Evolutionary conservation across 2,888 invertebrate species (phyloP), one percentile per base, ranked within the genome.

Genomic region (Acronicta aceris): DNA sequence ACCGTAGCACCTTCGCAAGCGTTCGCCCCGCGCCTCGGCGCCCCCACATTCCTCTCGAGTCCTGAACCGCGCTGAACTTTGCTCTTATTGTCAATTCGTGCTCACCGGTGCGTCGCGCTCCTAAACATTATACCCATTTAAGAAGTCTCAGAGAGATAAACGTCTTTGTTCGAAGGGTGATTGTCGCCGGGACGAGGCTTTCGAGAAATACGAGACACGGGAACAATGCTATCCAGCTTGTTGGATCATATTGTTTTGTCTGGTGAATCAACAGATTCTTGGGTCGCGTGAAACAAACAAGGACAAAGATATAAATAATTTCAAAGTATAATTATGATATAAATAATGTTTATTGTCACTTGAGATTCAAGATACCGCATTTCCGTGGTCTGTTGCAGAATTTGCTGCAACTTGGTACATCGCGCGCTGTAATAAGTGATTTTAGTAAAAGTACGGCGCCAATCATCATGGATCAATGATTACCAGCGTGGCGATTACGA

Each of bases 41-140:
- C 87, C 89, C 89, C 84, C 81, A 87, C 93, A 94, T 94, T 93
- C 92, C 92, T 90, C 85, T 84, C 78, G 85, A 90, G 92, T 92
- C 92, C 93, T 92, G 91, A 92, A 91, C 93, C 87, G 84, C 81
- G 89, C 87, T 94, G 93, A 93, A 93, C 94, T 94, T 93, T 94
- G 93, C 90, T 93, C 94, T 94, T 92, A 93, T 93, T 94, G 93
- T 92, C 92, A 91, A 91, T 90, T 93, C 92, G 93, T 93, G 92
- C 91, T 90, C 86, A 86, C 81, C 84, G 83, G 87, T 92, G 90
- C 89, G 90, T 91, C 87, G 83, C 86, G 83, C 83, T 87, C 81
- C 80, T 84, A 87, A 86, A 85, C 85, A 82, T 85, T 88, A 86
- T 87, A 84, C 82, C 84, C 83, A 83, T 88, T 89, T 88, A 83